Evolutionary conservation across 1,140 invertebrate genomes (phyloP), one percentile per base, ranked within the genome.

Genomic region (Eupeodes corollae): DNA sequence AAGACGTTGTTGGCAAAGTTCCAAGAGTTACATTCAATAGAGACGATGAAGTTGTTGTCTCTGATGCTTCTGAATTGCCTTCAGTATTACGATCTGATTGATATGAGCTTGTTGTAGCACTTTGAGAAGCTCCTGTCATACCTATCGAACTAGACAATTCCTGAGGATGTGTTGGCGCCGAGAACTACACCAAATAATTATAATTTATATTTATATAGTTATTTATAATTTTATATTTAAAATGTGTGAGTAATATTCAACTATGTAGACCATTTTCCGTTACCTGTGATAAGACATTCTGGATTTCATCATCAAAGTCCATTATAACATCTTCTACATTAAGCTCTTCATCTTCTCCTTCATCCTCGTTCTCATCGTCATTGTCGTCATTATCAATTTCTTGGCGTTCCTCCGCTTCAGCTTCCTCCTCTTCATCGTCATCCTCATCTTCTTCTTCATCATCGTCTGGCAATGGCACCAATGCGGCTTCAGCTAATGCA

Each of bases 341-440:
- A 6, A 39, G 15, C 12, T 19, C 15, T 13, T 42, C 37, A 33
- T 42, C 19, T 13, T 10, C 19, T 6, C 13, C 40, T 33, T n/a
- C 26, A 31, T 44, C 42, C 9, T 44, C 43, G 13, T 26, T 16
- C 5, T 9, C 32, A n/a, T 35, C n/a, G 16, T 19, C 19, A 13
- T 9, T 15, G 30, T 50, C 48, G 19, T 50, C 44, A 31, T 46
- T n/a, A n/a, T n/a, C n/a, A n/a, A n/a, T 21, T 33, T 34, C 33
- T 30, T 33, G n/a, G 12, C 38, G 16, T 26, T 44, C 14, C 3
- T 46, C 44, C 3, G 37, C 44, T 11, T 32, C 21, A 42, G 26
- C 45, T 14, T 47, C 45, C 12, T 30, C 45, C 10, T 38, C 47
- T 37, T 45, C 43, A 11, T 38, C 34, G 2, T 45, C 48, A 5